phyloP scores from a whole-genome alignment of 2,888 invertebrate genomes.

The Trimorus sp. region DNA sequence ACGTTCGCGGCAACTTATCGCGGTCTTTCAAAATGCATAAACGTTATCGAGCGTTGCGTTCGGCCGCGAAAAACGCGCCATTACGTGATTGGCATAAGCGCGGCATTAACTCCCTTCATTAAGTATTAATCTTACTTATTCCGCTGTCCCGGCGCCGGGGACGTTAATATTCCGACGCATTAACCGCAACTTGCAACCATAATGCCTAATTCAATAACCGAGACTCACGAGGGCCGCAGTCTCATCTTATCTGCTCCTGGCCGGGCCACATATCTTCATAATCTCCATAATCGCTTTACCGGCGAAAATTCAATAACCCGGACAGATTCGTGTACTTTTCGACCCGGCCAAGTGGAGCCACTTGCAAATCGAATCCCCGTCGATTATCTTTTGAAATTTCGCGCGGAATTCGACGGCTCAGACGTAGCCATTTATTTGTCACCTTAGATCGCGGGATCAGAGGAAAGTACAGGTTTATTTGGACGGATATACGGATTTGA shows the following conservation, averaged over 20 bases:
- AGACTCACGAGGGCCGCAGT: slow-evolving; percentile 44
- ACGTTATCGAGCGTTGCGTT: background rate
- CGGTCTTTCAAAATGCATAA: no score
- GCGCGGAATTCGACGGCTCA: no score
- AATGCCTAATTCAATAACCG: slow-evolving; percentile 60
- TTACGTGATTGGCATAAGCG: slow-evolving; percentile 15
- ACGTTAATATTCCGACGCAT: slow-evolving; percentile 55
- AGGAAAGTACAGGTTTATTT: no score
- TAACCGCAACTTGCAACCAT: slow-evolving; percentile 52
- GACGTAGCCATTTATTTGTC: no score
- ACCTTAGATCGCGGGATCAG: no score
- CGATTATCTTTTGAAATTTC: no score
- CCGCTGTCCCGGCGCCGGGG: slow-evolving; percentile 22
- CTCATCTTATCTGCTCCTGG: slow-evolving; percentile 44
- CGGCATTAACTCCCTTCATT: slow-evolving; percentile 14
- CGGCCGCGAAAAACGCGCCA: background rate
- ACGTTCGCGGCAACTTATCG: background rate
- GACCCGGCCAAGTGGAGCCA: slow-evolving; percentile 3
- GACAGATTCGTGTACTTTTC: slow-evolving; percentile 37
- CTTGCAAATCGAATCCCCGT: no score
- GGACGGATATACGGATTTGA: no score
- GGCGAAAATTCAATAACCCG: slow-evolving; percentile 59
- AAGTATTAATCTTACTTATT: slow-evolving; percentile 51
- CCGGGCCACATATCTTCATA: slow-evolving; percentile 59
- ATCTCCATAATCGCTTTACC: slow-evolving; percentile 61